Conservation (phyloP, 2,888 invertebrate genomes). For the Euclidia mi region DNA sequence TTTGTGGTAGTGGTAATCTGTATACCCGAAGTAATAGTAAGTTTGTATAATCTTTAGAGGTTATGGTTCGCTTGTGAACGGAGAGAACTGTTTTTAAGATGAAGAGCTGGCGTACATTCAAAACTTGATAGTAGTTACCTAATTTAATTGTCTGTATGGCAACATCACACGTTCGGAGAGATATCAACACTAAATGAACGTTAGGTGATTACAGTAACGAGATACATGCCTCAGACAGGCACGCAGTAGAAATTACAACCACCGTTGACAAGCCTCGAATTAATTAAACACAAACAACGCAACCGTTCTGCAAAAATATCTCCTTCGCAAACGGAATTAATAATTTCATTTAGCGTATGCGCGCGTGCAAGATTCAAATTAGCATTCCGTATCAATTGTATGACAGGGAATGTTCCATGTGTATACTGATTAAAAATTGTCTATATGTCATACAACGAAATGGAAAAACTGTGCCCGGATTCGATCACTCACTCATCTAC, state of each 20-base stretch:
- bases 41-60: too few relatives aligned
- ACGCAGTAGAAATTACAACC: slow-evolving; percentile 81
- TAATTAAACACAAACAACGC: slow-evolving; percentile 89
- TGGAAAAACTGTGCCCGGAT: slow-evolving; percentile 8
- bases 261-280: slow-evolving; percentile 87
- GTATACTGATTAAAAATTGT: slow-evolving; percentile 22
- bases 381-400: slow-evolving; percentile 53
- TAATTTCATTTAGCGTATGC: slow-evolving; percentile 79
- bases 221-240: slow-evolving; percentile 79
- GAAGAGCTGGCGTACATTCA: too few relatives aligned
- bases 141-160: slow-evolving; percentile 32
- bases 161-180: slow-evolving; percentile 40
- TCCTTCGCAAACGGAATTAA: slow-evolving; percentile 83
- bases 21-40: too few relatives aligned
- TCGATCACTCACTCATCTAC: slow-evolving; percentile 35
- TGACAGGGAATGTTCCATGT: slow-evolving; percentile 2
- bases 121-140: too few relatives aligned
- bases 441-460: background rate
- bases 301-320: slow-evolving; percentile 84
- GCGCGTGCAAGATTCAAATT: slow-evolving; percentile 64
- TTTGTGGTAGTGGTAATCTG: too few relatives aligned
- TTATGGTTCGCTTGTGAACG: too few relatives aligned
- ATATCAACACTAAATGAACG: slow-evolving; percentile 70
- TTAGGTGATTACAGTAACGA: slow-evolving; percentile 80
- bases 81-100: too few relatives aligned